Evolutionary conservation across 2,797 vertebrate genomes (phyloP).

Genomic region (Poecilia velifera): DNA sequence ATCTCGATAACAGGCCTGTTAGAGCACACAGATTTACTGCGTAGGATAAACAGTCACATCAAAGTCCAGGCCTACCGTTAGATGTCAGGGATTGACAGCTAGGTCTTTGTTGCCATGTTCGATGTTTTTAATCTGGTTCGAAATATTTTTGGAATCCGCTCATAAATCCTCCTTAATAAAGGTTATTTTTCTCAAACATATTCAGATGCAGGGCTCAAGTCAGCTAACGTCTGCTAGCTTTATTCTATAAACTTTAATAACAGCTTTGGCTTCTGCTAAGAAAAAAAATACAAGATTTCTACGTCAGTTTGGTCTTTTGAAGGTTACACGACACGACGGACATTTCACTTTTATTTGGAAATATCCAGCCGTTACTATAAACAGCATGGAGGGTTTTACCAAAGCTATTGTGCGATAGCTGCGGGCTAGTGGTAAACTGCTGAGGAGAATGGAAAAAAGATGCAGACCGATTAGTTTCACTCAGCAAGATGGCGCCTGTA

Average conservation of each 20-base stretch:
- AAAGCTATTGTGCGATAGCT: not conserved
- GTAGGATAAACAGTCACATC: conserved; percentile 37
- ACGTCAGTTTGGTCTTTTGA: not conserved
- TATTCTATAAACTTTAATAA: conserved; percentile 9
- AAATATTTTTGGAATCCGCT: not conserved
- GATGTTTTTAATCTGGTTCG: conserved; percentile 34
- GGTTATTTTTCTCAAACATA: not conserved
- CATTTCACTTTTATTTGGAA: not conserved
- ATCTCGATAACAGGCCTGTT: no score
- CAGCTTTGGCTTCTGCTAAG: not conserved
- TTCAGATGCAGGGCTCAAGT: not conserved
- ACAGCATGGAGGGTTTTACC: not conserved
- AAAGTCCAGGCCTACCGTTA: conserved; percentile 54
- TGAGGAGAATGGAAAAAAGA: conserved; percentile 55
- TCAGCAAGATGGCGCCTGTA: conserved; percentile 75
- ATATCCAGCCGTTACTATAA: not conserved
- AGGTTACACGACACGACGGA: not conserved
- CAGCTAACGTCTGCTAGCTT: conserved; percentile 32
- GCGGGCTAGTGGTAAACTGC: conserved; percentile 39
- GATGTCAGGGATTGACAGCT: conserved; percentile 59
- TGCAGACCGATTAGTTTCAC: conserved; percentile 58
- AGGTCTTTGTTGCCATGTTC: conserved; percentile 22
- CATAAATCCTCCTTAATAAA: not conserved
- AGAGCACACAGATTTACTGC: conserved; percentile 27
- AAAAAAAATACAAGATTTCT: not conserved